Percentiles rank a stretch among this genome's conserved stretches.
phyloP scores from a whole-genome alignment of 2,888 invertebrate species.

The Capitulum mitella region DNA sequence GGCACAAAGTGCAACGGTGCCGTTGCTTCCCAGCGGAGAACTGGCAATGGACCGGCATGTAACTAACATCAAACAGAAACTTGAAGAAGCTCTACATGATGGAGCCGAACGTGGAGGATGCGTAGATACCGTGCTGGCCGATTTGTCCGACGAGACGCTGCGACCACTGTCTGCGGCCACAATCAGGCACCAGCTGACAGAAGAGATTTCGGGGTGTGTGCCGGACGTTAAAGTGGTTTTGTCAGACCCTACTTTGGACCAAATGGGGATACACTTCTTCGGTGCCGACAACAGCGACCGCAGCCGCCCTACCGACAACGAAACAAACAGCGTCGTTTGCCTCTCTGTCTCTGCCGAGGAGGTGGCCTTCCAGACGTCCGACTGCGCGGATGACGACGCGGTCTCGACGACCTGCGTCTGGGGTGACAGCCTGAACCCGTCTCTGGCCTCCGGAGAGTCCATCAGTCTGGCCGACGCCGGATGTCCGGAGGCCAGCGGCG shows the following conservation, averaged over 20 bases:
- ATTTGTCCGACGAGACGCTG: background rate
- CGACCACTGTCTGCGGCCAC: background rate
- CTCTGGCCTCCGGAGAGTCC: background rate
- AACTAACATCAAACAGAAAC: background rate
- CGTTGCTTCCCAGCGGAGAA: background rate
- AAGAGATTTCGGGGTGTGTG: background rate
- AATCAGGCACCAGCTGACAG: background rate
- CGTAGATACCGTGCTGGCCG: background rate
- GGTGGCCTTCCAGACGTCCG: background rate
- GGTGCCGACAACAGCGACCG: background rate
- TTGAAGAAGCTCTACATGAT: background rate
- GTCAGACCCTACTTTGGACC: background rate
- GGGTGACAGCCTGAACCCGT: background rate
- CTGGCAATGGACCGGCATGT: background rate
- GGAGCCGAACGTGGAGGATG: background rate
- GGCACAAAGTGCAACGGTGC: too few species aligned
- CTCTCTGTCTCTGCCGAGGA: background rate
- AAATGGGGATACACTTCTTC: background rate
- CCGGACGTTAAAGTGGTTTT: background rate
- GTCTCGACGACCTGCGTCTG: background rate
- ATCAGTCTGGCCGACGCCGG: background rate
- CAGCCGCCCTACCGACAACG: background rate
- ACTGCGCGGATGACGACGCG: background rate
- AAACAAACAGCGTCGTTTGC: background rate
- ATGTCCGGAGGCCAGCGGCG: background rate